Evolutionary conservation across 2,797 vertebrate species (phyloP), one percentile per base, ranked within the genome.

Genomic region (Odontamblyopus rebecca): DNA sequence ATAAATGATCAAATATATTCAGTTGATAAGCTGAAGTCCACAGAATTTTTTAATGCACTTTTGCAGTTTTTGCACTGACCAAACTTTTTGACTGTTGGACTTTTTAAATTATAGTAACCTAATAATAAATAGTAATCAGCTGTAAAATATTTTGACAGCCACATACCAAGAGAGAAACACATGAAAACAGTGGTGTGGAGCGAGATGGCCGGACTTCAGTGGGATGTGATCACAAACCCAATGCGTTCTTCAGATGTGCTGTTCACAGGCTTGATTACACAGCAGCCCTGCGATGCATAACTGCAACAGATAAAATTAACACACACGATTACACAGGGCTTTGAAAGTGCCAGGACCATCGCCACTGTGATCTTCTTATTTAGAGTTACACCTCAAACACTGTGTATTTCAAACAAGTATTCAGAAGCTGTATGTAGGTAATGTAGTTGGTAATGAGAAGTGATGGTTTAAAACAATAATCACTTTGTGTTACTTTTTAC

Each of bases 191-290:
- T 80, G 72, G 50, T 67, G 83, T 86, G 89, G 74, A 73, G 80
- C 81, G 62, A 63, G 86, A 92, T 89, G 85, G 89, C 92, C 69
- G 81, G 82, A 89, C 89, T 91, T 93, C 90, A 93, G 78, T 90
- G 68, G 80, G 69, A 87, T 83, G 85, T 84, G 90, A 94, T 93
- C 92, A 94, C 85, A 93, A 92, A 92, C 83, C 68, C 75, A 86
- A 87, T 89, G 82, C 88, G 80, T 88, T 85, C 82, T 89, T 94
- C 89, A 93, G 92, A 93, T 94, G 89, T 93, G 6, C 84, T 89
- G 91, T 93, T 93, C 92, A 93, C 87, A 93, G 90, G 88, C 89
- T 88, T 92, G 88, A 94, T 93, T 91, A 90, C 88, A 88, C 89
- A 85, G 84, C 78, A 84, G 85, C 80, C 86, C 89, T 79, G 85